Percentiles rank a stretch among this genome's conserved stretches.
phyloP scores from a whole-genome alignment of 53 echinoderm and acorn worm species.

The Temnopleurus reevesii region DNA sequence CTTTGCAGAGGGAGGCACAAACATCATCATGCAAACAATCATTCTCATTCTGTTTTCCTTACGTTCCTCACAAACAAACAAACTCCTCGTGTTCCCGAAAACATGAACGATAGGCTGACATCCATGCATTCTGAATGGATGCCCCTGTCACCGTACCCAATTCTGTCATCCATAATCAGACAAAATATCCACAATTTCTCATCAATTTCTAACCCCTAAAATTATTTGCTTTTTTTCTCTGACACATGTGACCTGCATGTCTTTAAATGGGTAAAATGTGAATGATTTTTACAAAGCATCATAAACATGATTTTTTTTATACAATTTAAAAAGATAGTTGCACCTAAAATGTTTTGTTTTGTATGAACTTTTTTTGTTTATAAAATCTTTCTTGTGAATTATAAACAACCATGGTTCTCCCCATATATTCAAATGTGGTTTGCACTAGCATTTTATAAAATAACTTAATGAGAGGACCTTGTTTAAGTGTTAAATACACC shows the following conservation, averaged over 20 bases:
- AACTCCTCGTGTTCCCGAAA: background rate
- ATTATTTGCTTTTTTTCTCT: background rate
- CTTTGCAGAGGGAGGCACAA: background rate
- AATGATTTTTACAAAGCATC: too few relatives aligned
- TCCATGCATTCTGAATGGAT: conserved; percentile 17
- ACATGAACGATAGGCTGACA: background rate
- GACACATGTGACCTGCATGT: background rate
- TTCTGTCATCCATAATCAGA: conserved; percentile 15
- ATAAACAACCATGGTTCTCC: too few relatives aligned
- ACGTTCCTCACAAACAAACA: background rate
- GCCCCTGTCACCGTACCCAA: background rate
- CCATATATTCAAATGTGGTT: too few relatives aligned
- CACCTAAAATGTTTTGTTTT: too few relatives aligned
- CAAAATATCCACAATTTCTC: background rate
- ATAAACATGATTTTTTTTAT: too few relatives aligned
- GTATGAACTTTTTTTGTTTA: too few relatives aligned
- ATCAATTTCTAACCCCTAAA: conserved; percentile 17
- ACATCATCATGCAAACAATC: background rate
- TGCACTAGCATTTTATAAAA: too few relatives aligned
- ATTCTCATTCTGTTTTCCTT: background rate
- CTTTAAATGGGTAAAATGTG: too few relatives aligned
- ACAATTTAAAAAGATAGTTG: too few relatives aligned
- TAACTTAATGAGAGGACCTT: too few relatives aligned
- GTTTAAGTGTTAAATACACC: too few relatives aligned
- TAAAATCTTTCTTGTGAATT: too few relatives aligned